Evolutionary conservation across 2,113 vertebrate species (phyloP).

Genomic region (Centropristis striata): DNA sequence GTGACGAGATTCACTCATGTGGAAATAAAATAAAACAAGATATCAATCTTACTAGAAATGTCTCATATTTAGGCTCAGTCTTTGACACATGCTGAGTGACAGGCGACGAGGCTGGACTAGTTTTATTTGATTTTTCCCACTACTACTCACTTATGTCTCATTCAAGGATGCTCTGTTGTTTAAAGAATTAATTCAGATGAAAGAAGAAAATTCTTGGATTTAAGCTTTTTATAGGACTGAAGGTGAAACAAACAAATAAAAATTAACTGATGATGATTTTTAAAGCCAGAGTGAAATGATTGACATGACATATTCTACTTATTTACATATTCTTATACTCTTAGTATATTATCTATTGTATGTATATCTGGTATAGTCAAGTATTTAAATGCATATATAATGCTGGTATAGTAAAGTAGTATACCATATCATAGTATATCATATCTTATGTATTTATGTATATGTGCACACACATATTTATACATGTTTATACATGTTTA

Average conservation of each 20-base stretch:
- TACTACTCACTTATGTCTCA: neutral
- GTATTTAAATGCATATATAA: too few relatives aligned
- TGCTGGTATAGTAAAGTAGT: too few relatives aligned
- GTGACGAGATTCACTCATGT: neutral
- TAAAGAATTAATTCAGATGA: neutral
- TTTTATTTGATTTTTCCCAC: neutral
- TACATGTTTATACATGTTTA: too few relatives aligned
- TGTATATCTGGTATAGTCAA: too few relatives aligned
- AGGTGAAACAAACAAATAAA: neutral
- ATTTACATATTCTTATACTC: too few relatives aligned
- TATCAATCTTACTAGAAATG: neutral
- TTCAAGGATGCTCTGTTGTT: neutral
- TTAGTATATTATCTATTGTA: too few relatives aligned
- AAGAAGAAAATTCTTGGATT: neutral
- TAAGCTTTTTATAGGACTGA: neutral
- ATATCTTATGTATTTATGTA: too few relatives aligned
- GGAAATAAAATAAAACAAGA: neutral
- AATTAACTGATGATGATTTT: neutral
- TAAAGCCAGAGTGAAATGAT: too few relatives aligned
- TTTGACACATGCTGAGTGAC: neutral
- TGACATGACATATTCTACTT: too few relatives aligned
- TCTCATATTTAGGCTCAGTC: too few relatives aligned
- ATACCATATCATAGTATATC: too few relatives aligned
- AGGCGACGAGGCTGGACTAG: neutral
- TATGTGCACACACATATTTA: too few relatives aligned